phyloP scores from a whole-genome alignment of 2,888 invertebrate genomes.

The Terebella lapidaria region DNA sequence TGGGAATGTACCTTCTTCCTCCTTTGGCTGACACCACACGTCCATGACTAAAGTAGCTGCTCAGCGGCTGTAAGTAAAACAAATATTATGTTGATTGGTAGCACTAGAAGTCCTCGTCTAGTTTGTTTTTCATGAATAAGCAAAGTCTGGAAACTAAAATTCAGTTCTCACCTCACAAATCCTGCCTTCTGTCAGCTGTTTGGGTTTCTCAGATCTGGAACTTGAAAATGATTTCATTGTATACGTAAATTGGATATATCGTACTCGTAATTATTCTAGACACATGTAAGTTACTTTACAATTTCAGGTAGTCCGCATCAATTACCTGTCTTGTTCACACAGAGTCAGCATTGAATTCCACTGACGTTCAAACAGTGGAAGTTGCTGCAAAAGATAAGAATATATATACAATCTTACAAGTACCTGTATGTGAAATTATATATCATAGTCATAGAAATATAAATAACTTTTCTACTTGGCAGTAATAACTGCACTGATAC shows the following conservation, averaged over 20 bases:
- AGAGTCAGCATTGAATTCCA: slow-evolving; percentile 39
- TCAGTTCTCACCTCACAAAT: not conserved
- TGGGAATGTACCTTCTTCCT: not conserved
- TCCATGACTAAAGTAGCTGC: slow-evolving; percentile 21
- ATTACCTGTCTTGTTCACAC: slow-evolving; percentile 36
- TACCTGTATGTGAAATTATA: not conserved
- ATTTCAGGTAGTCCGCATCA: slow-evolving; percentile 2
- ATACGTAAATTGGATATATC: no score
- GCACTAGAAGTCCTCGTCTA: no score
- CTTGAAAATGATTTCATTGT: no score
- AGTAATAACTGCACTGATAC: no score
- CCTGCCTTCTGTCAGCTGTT: not conserved
- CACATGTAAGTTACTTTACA: not conserved
- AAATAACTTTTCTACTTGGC: no score
- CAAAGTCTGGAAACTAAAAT: no score
- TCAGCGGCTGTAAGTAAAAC: slow-evolving; percentile 13
- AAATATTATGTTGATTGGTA: no score
- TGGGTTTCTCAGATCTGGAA: not conserved
- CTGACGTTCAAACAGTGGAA: slow-evolving; percentile 40
- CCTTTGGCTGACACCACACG: slow-evolving; percentile 2
- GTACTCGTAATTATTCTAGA: no score
- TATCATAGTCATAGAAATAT: not conserved
- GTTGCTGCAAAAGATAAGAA: slow-evolving; percentile 32
- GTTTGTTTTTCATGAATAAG: no score
- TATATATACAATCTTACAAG: no score